These are phyloP conservation scores for Hemaris fuciformis DNA, from an alignment of 2,888 invertebrate genomes.

Conservation along the genomic window DNA sequence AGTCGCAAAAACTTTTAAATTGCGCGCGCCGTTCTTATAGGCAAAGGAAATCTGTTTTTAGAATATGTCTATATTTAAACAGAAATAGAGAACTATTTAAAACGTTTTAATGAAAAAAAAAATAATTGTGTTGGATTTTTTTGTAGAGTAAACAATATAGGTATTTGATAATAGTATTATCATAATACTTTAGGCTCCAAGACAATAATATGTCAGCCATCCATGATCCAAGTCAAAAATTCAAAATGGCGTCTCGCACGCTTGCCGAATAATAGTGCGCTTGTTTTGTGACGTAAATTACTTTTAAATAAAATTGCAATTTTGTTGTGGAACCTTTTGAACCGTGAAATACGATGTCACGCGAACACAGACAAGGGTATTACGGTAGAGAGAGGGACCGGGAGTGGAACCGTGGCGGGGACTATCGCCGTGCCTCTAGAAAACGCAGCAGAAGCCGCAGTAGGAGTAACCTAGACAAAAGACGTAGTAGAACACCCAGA, in stretches of 20 bases:
- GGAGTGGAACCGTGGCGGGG: constrained; percentile 40
- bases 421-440: constrained; percentile 26
- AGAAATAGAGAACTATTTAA: too few relatives aligned
- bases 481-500: constrained; percentile 59
- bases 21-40: neutral
- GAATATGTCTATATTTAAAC: too few relatives aligned
- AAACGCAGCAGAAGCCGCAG: constrained; percentile 48
- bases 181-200: neutral
- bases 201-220: neutral
- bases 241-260: neutral
- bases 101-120: too few relatives aligned
- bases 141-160: too few relatives aligned
- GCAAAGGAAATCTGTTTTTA: neutral
- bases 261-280: neutral
- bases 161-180: too few relatives aligned
- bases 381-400: constrained; percentile 37
- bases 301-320: neutral
- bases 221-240: neutral
- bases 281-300: neutral
- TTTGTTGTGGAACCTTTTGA: neutral
- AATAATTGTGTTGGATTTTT: too few relatives aligned
- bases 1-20: neutral
- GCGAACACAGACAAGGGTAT: constrained; percentile 38
- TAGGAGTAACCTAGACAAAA: constrained; percentile 49
- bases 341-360: constrained; percentile 33